Evolutionary conservation across 2,888 invertebrate genomes (phyloP), one percentile per base, ranked within the genome.

Genomic region (Leptodirus hochenwartii): DNA sequence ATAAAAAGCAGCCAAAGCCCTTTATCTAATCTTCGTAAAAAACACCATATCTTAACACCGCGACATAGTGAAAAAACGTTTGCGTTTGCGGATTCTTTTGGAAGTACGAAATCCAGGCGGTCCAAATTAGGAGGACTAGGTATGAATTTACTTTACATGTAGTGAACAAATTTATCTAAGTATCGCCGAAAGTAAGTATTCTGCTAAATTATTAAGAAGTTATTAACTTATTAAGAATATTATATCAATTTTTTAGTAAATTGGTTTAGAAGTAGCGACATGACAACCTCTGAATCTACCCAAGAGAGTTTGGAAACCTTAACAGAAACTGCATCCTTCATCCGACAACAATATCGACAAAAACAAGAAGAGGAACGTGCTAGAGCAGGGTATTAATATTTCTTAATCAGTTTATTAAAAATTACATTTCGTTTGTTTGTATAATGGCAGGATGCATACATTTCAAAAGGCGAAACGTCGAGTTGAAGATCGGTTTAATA

Each of bases 401-500:
- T 6, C 4, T 26, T 27, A 15, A 3, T 6, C 11, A 27, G 14
- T 26, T 26, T n/a, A n/a, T 11, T 29, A 10, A 11, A 3, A 13
- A 27, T 27, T 17, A n/a, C n/a, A n/a, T n/a, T n/a, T n/a, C n/a
- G n/a, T n/a, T n/a, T n/a, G n/a, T n/a, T n/a, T n/a, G n/a, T n/a
- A n/a, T n/a, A n/a, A n/a, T n/a, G n/a, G n/a, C n/a, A n/a, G n/a
- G n/a, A n/a, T n/a, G 10, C 61, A 69, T 40, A 77, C 75, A 22
- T 56, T 80, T 17, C 70, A 74, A 50, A 81, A 81, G 47, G 88
- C 88, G 2, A 73, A 82, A 46, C 73, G 85, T 41, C 62, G 87
- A 43, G 80, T 93, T 45, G 91, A 93, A 58, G 82, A 88, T 47
- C 75, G 90, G 41, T 62, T 93, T 33, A 84, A 71, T 47, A 73